Evolutionary conservation across 2,888 invertebrate genomes (phyloP).

Genomic region (Himalopsyche tibetana): DNA sequence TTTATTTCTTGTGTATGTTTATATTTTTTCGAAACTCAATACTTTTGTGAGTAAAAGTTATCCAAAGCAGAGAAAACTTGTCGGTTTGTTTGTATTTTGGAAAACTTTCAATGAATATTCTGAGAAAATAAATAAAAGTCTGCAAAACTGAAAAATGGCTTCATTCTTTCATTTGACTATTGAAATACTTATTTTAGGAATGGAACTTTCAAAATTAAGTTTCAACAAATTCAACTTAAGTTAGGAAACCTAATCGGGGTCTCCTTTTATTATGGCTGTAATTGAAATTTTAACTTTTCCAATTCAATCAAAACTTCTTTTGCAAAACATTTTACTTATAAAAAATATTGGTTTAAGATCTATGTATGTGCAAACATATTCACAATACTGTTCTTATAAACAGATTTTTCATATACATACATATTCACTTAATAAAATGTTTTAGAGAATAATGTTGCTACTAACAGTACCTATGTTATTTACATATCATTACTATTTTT

Average conservation of each 20-base stretch:
- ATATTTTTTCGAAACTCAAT: constrained; percentile 3
- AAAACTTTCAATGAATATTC: neutral
- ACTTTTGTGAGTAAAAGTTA: neutral
- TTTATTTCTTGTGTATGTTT: too few relatives aligned
- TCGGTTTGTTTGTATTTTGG: constrained; percentile 2
- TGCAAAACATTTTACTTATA: neutral
- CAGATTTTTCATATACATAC: too few relatives aligned
- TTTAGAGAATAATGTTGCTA: too few relatives aligned
- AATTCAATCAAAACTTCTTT: constrained; percentile 47
- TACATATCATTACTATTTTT: too few relatives aligned
- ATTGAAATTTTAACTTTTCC: constrained; percentile 54
- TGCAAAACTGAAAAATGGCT: constrained; percentile 17
- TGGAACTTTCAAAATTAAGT: constrained; percentile 39
- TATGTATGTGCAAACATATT: too few relatives aligned
- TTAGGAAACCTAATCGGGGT: constrained; percentile 48
- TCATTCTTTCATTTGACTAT: constrained; percentile 37
- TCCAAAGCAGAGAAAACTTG: neutral
- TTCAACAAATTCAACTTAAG: constrained; percentile 19
- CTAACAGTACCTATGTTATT: too few relatives aligned
- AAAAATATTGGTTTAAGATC: constrained; percentile 6
- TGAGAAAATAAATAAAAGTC: constrained; percentile 4
- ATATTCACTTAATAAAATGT: too few relatives aligned
- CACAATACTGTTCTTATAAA: too few relatives aligned
- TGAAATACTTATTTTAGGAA: constrained; percentile 11
- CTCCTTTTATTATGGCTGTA: constrained; percentile 46